phyloP scores from a whole-genome alignment of 2,888 invertebrate species.

The Nephrotoma guestfalica region DNA sequence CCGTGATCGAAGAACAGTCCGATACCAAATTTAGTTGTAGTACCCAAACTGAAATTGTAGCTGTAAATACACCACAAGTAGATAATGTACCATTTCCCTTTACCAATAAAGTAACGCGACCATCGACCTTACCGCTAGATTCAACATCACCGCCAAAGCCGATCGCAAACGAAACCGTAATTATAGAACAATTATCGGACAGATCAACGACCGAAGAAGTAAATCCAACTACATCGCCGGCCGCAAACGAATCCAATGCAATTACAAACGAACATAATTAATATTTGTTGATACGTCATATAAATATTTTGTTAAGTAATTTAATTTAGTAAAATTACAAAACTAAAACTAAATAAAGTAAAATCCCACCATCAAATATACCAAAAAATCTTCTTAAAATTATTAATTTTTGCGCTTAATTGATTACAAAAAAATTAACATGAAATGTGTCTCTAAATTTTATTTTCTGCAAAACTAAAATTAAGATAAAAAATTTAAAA shows the following conservation, averaged over 20 bases:
- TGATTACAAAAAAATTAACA: not conserved
- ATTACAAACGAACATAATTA: not conserved
- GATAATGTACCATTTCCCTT: constrained; percentile 27
- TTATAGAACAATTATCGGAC: not conserved
- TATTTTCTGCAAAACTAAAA: not conserved
- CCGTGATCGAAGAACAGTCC: not conserved
- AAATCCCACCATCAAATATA: not conserved
- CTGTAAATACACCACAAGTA: constrained; percentile 61
- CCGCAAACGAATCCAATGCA: not conserved
- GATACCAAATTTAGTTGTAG: constrained; percentile 34
- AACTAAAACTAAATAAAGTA: not conserved
- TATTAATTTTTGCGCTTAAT: not conserved
- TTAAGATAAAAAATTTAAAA: not conserved
- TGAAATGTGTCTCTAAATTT: not conserved
- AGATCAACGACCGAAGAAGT: not conserved
- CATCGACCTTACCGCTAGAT: constrained; percentile 28
- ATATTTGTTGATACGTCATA: not conserved
- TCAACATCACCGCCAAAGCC: constrained; percentile 12
- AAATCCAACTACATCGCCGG: not conserved
- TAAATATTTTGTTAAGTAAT: not conserved
- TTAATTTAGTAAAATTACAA: not conserved
- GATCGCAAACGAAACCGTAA: not conserved
- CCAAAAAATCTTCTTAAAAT: not conserved
- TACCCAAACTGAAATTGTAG: constrained; percentile 70
- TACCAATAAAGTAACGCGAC: constrained; percentile 21